Conservation (phyloP, 2,888 invertebrate genomes). For the Morinoia aosen region DNA sequence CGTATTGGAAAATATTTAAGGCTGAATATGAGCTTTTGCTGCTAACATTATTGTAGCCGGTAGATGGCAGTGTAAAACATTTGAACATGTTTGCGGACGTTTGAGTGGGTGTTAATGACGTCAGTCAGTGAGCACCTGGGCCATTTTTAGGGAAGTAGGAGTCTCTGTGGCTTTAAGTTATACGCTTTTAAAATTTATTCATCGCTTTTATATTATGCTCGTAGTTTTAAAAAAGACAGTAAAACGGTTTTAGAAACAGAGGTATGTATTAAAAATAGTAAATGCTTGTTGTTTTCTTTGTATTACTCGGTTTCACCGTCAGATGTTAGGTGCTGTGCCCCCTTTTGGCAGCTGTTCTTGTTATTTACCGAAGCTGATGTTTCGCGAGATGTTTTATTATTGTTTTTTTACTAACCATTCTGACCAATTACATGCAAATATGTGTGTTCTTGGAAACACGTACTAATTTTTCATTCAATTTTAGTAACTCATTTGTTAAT, state of each 20-base stretch:
- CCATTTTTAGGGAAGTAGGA: not conserved
- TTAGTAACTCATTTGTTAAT: too few species aligned
- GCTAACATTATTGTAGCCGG: not conserved
- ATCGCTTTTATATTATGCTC: not conserved
- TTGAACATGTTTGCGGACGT: not conserved
- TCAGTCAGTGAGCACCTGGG: slow-evolving; percentile 39
- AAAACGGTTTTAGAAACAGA: not conserved
- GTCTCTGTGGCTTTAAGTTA: not conserved
- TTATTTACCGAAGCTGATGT: not conserved
- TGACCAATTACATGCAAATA: too few species aligned
- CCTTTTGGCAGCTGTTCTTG: not conserved
- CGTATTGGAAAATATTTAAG: not conserved
- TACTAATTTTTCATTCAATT: too few species aligned
- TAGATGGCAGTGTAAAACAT: not conserved
- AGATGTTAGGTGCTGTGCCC: not conserved
- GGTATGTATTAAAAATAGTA: not conserved
- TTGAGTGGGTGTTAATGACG: slow-evolving; percentile 30
- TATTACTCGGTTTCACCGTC: not conserved
- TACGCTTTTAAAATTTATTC: not conserved
- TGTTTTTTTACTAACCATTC: too few species aligned
- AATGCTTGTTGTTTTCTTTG: not conserved
- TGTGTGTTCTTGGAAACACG: too few species aligned
- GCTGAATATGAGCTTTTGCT: not conserved
- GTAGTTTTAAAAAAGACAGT: not conserved
- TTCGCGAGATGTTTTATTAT: not conserved